Conservation (phyloP, 2,888 invertebrate genomes). For the Ennomos fuscantarius region DNA sequence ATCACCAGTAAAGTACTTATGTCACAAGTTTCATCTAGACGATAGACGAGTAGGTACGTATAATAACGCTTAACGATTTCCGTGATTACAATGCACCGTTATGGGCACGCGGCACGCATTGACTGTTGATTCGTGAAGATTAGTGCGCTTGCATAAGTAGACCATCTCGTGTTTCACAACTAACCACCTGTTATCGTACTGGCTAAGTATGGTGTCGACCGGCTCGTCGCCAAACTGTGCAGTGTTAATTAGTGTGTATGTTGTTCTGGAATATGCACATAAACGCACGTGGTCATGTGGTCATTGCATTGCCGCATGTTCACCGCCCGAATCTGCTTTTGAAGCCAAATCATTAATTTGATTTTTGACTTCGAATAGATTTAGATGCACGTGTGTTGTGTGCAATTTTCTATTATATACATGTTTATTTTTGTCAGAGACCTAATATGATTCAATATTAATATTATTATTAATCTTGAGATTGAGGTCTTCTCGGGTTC, state of each 20-base stretch:
- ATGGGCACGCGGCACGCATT: constrained; percentile 68
- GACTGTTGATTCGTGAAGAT: constrained; percentile 72
- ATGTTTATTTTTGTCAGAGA: too few species aligned
- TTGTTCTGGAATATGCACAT: constrained; percentile 6
- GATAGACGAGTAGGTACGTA: constrained; percentile 18
- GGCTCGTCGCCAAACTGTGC: constrained; percentile 54
- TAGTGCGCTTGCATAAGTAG: constrained; percentile 73
- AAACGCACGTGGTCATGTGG: neutral
- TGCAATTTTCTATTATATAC: too few species aligned
- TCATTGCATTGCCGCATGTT: neutral
- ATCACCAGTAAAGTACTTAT: constrained; percentile 23
- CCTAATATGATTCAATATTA: neutral
- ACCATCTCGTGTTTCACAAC: constrained; percentile 72
- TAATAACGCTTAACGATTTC: constrained; percentile 59
- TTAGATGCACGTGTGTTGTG: too few species aligned
- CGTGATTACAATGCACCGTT: constrained; percentile 74
- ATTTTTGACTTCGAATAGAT: too few species aligned
- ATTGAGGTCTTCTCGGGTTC: constrained; percentile 7
- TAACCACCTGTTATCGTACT: constrained; percentile 58
- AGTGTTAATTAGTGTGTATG: constrained; percentile 24
- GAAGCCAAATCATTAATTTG: too few species aligned
- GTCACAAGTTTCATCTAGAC: constrained; percentile 40
- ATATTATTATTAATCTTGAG: too few species aligned
- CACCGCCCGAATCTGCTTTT: too few species aligned
- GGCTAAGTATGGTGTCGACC: constrained; percentile 49